A percentile compares a stretch with the other conserved stretches of the same genome.
phyloP scores from a whole-genome alignment of 2,888 invertebrate genomes.

The Nomada lathburiana region DNA sequence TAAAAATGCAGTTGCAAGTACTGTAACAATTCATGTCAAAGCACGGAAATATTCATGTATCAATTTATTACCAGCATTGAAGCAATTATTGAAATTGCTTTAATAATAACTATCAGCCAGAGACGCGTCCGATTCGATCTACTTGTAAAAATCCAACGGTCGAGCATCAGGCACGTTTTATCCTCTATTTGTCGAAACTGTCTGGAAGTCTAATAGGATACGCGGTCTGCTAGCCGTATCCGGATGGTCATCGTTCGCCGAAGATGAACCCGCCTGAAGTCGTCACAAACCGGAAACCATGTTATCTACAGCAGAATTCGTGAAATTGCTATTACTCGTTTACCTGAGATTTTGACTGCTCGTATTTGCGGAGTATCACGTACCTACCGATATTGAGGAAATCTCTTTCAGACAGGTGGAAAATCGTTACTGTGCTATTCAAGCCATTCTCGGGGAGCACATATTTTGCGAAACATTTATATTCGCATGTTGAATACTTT shows the following conservation, averaged over 20 bases:
- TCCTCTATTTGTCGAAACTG: slow-evolving; percentile 16
- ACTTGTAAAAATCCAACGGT: slow-evolving; percentile 3
- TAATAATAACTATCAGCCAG: slow-evolving; percentile 3
- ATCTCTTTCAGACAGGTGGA: too few species aligned
- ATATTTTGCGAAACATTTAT: too few species aligned
- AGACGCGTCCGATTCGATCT: background rate
- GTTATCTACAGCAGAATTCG: slow-evolving; percentile 62
- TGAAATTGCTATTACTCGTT: slow-evolving; percentile 40
- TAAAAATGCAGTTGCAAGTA: background rate
- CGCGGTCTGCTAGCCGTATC: slow-evolving; percentile 34
- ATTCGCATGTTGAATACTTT: too few species aligned
- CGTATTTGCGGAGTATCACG: background rate
- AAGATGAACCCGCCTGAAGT: slow-evolving; percentile 66
- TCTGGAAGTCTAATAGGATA: slow-evolving; percentile 56
- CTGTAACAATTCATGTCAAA: too few species aligned
- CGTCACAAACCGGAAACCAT: slow-evolving; percentile 66
- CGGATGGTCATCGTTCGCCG: slow-evolving; percentile 55
- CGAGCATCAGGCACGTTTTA: background rate
- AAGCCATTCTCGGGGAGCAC: too few species aligned
- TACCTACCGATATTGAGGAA: background rate
- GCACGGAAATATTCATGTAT: background rate
- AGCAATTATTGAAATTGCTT: slow-evolving; percentile 14
- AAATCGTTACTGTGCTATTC: background rate
- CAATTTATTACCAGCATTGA: slow-evolving; percentile 2
- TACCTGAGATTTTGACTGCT: background rate